A percentile compares a stretch with the other conserved stretches of the same genome.
Evolutionary conservation across 2,797 vertebrate species (phyloP).

Genomic region (Anabas testudineus): DNA sequence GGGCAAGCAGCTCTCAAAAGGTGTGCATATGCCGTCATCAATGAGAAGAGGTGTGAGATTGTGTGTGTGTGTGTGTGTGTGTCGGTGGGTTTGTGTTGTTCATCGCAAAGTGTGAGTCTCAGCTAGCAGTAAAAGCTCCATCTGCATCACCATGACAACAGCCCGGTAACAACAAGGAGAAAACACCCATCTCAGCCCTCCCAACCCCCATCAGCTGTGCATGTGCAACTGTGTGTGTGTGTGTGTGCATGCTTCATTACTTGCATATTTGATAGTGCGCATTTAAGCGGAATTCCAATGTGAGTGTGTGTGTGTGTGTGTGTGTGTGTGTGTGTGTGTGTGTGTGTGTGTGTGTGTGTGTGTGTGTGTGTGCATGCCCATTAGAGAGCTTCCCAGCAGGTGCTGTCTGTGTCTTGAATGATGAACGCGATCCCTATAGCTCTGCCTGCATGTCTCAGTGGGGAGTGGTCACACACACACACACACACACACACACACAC

Average conservation of each 20-base stretch:
- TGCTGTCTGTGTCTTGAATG: constrained; percentile 67
- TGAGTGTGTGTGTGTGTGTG: constrained; percentile 23
- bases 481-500: constrained; percentile 14
- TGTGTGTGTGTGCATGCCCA: constrained; percentile 39
- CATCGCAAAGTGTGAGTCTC: constrained; percentile 61
- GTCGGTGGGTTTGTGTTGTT: constrained; percentile 25
- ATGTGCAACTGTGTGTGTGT: constrained; percentile 38
- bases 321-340: constrained; percentile 2
- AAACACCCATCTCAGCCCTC: constrained; percentile 79
- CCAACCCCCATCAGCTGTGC: constrained; percentile 80
- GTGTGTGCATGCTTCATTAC: constrained; percentile 66
- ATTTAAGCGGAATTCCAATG: constrained; percentile 52
- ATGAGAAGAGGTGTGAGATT: constrained; percentile 27
- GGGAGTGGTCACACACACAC: constrained; percentile 57
- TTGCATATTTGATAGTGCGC: constrained; percentile 69
- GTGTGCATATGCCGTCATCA: constrained; percentile 34
- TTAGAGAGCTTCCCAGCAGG: constrained; percentile 73
- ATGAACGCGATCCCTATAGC: constrained; percentile 70
- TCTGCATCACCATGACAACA: constrained; percentile 85
- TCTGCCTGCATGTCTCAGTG: constrained; percentile 57
- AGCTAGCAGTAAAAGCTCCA: constrained; percentile 75
- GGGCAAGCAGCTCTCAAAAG: constrained; percentile 54
- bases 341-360: constrained; percentile 32
- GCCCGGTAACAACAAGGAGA: constrained; percentile 77
- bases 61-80: constrained; percentile 23